phyloP scores from a whole-genome alignment of 2,888 invertebrate species.

The Scaptomyza flava region DNA sequence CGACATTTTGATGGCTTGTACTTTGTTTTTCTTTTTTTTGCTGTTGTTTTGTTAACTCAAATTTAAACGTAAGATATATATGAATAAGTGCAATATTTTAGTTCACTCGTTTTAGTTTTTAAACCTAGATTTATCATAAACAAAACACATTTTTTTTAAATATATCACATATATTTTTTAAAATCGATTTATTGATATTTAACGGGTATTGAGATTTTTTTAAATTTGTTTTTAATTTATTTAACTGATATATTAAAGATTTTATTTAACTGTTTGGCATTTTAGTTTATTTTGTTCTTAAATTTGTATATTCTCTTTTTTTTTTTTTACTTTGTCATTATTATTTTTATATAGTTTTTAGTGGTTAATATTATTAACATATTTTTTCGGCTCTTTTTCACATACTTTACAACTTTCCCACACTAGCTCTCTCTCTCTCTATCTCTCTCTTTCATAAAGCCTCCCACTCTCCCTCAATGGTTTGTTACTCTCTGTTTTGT shows the following conservation, averaged over 20 bases:
- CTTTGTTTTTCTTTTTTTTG: conserved; percentile 14
- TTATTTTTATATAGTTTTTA: background rate
- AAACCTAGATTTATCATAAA: conserved; percentile 10
- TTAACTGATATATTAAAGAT: background rate
- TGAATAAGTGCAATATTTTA: background rate
- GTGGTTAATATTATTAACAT: background rate
- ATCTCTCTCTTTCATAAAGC: conserved; percentile 12
- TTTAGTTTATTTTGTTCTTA: background rate
- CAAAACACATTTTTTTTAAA: no score
- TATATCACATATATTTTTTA: no score
- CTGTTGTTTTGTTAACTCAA: conserved; percentile 6
- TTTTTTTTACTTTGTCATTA: background rate
- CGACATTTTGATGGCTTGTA: conserved; percentile 77
- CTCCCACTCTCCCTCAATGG: conserved; percentile 2
- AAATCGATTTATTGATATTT: background rate
- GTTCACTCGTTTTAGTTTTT: conserved; percentile 5
- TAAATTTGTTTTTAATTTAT: background rate
- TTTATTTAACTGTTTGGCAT: background rate
- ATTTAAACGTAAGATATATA: conserved; percentile 19
- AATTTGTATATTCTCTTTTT: no score
- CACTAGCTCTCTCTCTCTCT: conserved; percentile 31
- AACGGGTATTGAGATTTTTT: background rate
- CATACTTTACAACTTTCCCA: conserved; percentile 53
- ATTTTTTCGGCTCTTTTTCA: conserved; percentile 14
- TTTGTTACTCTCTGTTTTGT: conserved; percentile 43